Conservation (phyloP, 2,888 invertebrate species). For the Idaea aversata region DNA sequence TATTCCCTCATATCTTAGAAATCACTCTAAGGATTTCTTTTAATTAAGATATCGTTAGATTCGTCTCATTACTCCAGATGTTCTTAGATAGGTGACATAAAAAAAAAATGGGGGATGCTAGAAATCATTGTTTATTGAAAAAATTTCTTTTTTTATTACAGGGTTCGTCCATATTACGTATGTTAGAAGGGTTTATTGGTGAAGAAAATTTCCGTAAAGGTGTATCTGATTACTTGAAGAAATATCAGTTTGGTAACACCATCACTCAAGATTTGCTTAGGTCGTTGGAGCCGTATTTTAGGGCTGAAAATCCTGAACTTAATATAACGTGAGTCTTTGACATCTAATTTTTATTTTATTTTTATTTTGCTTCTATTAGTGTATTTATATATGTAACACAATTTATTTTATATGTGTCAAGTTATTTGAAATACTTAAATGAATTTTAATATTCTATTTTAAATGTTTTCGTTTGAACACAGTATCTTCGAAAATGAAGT, state of each 20-base stretch:
- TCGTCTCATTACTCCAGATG: no score
- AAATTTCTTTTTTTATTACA: conserved; percentile 41
- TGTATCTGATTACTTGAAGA: conserved; percentile 86
- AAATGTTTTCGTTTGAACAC: no score
- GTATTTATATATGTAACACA: no score
- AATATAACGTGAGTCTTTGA: conserved; percentile 68
- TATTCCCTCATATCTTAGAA: no score
- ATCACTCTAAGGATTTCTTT: conserved; percentile 5
- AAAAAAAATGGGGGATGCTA: background rate
- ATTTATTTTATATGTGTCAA: no score
- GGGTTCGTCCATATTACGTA: conserved; percentile 93
- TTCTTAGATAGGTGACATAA: no score
- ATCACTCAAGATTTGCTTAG: conserved; percentile 88
- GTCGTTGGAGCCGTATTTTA: conserved; percentile 81
- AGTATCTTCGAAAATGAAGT: no score
- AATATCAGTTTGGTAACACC: conserved; percentile 86
- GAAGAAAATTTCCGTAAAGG: conserved; percentile 85
- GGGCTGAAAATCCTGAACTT: conserved; percentile 67
- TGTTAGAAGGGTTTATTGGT: conserved; percentile 92
- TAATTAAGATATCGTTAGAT: background rate
- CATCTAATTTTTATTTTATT: no score
- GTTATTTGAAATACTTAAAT: no score
- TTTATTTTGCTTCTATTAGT: no score
- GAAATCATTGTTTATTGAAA: background rate
- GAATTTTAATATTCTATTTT: no score